Conservation (phyloP, 2,797 vertebrate species). For the Yasuhikotakia modesta region DNA sequence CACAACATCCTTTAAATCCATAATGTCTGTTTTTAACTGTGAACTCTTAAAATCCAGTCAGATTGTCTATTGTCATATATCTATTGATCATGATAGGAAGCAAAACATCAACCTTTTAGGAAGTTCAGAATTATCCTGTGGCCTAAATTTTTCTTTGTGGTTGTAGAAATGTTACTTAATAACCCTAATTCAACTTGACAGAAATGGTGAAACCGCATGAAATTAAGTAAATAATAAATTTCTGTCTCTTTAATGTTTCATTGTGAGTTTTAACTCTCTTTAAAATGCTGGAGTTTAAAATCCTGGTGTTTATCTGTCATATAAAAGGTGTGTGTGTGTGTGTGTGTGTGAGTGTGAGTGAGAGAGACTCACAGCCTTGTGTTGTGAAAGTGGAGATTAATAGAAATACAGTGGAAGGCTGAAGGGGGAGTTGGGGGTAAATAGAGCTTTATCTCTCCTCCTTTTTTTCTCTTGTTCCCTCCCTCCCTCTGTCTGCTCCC, state of each 20-base stretch:
- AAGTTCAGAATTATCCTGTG: too few relatives aligned
- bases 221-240: too few relatives aligned
- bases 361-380: constrained; percentile 40
- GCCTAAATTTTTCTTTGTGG: too few relatives aligned
- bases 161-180: too few relatives aligned
- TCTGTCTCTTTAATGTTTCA: too few relatives aligned
- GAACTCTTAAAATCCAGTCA: constrained; percentile 26
- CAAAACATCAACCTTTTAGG: not conserved
- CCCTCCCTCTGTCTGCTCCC: constrained; percentile 55
- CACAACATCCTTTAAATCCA: constrained; percentile 19
- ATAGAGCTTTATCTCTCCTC: constrained; percentile 49
- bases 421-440: constrained; percentile 51
- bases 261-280: too few relatives aligned
- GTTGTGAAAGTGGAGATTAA: constrained; percentile 51
- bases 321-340: constrained; percentile 24
- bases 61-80: not conserved
- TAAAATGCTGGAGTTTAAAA: too few relatives aligned
- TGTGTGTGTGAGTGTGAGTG: constrained; percentile 9
- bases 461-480: constrained; percentile 53
- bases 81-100: constrained; percentile 19
- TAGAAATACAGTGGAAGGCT: constrained; percentile 44
- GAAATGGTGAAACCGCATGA: too few relatives aligned
- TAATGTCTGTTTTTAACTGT: constrained; percentile 24
- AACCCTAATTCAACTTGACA: too few relatives aligned
- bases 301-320: constrained; percentile 29